Evolutionary conservation across 2,888 invertebrate species (phyloP).

Genomic region (Stenurella melanura): DNA sequence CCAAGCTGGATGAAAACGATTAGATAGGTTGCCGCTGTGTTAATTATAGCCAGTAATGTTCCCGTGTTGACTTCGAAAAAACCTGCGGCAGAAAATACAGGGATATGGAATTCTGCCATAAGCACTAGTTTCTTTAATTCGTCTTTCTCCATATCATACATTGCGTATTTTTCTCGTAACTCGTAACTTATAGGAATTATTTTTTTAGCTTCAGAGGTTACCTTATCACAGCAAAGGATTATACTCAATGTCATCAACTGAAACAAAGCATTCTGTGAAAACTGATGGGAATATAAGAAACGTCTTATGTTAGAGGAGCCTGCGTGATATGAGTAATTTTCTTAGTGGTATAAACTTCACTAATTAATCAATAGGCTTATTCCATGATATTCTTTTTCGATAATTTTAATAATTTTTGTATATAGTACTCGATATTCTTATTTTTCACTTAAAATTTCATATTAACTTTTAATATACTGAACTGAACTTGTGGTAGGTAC

Average conservation of each 20-base stretch:
- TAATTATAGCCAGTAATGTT: constrained; percentile 40
- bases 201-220: constrained; percentile 30
- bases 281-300: no score
- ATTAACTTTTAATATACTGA: no score
- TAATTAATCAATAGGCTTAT: no score
- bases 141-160: constrained; percentile 30
- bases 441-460: no score
- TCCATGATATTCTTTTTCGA: no score
- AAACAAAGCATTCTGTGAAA: neutral
- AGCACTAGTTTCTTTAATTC: constrained; percentile 30
- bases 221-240: constrained; percentile 33
- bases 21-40: neutral
- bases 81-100: constrained; percentile 37
- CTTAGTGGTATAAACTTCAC: no score
- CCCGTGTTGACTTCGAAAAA: constrained; percentile 40
- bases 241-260: neutral
- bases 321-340: no score
- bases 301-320: no score
- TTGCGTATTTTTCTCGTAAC: constrained; percentile 2
- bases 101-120: neutral
- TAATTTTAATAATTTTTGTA: no score
- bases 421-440: no score
- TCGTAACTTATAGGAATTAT: constrained; percentile 26
- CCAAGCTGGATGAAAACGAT: no score
- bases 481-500: no score